Percentiles rank a stretch among this genome's conserved stretches.
These are phyloP conservation scores for Choristoneura rosaceana DNA, from an alignment of 2,888 invertebrate genomes.

Conservation along the genomic window DNA sequence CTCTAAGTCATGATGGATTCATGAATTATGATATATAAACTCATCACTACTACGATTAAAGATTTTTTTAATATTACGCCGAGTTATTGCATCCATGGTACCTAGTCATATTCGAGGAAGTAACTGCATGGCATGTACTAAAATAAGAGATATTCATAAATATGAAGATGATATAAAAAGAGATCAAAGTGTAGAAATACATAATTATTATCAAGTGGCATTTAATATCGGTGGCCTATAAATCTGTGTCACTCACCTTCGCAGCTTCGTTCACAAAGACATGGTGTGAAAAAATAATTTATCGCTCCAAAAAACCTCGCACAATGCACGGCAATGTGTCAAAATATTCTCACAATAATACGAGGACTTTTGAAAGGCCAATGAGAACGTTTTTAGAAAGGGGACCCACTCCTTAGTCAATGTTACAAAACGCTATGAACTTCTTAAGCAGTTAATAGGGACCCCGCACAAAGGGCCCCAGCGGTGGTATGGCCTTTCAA, in stretches of 20 bases:
- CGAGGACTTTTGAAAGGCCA: constrained; percentile 63
- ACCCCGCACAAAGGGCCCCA: constrained; percentile 63
- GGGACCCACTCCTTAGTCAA: constrained; percentile 61
- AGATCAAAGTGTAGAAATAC: constrained; percentile 53
- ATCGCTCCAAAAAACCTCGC: constrained; percentile 70
- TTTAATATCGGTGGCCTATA: constrained; percentile 61
- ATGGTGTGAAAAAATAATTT: constrained; percentile 70
- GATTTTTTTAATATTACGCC: too few relatives aligned
- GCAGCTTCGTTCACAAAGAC: constrained; percentile 51
- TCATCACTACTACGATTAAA: too few relatives aligned
- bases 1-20: too few relatives aligned
- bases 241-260: constrained; percentile 72
- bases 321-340: constrained; percentile 81
- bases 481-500: constrained; percentile 66
- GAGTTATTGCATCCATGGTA: too few relatives aligned
- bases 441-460: constrained; percentile 83
- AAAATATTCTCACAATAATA: constrained; percentile 78
- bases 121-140: too few relatives aligned
- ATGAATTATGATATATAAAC: too few relatives aligned
- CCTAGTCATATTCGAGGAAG: too few relatives aligned
- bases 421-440: constrained; percentile 77
- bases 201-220: constrained; percentile 66
- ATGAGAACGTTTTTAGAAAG: constrained; percentile 62
- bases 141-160: too few relatives aligned
- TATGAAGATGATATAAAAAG: neutral